A percentile compares a stretch with the other conserved stretches of the same genome.
Conservation (phyloP, 2,888 invertebrate genomes). For the Dicroscelio sp. region DNA sequence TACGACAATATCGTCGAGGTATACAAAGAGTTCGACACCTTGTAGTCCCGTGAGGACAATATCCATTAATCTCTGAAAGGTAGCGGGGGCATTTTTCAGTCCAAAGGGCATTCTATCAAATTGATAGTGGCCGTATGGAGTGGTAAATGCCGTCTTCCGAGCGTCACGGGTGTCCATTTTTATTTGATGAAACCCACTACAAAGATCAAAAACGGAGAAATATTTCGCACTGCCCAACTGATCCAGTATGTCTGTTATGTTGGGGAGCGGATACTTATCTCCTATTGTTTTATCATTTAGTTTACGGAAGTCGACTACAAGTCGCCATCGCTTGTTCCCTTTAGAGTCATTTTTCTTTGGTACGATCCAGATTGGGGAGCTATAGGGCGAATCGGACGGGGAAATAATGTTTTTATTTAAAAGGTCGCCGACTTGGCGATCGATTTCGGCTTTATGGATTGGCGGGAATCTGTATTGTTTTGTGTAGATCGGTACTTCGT, state of each 20-base stretch:
- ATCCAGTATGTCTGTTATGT: neutral
- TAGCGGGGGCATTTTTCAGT: neutral
- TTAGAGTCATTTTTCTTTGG: too few relatives aligned
- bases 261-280: neutral
- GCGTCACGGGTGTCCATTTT: neutral
- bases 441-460: too few relatives aligned
- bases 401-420: too few relatives aligned
- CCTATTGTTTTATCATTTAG: neutral
- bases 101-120: neutral
- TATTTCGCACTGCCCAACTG: neutral
- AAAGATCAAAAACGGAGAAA: neutral
- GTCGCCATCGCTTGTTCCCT: neutral
- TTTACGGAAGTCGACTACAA: neutral
- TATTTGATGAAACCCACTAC: neutral
- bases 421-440: too few relatives aligned
- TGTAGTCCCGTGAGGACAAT: neutral
- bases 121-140: neutral
- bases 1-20: slow-evolving; percentile 24
- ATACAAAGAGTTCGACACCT: slow-evolving; percentile 27
- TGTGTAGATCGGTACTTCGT: too few relatives aligned
- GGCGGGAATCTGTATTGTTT: too few relatives aligned
- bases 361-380: too few relatives aligned
- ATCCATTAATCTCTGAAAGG: neutral
- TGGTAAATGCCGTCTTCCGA: neutral
- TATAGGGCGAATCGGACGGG: too few relatives aligned